Evolutionary conservation across 2,888 invertebrate species (phyloP), one percentile per base, ranked within the genome.

Genomic region (Elmis aenea): DNA sequence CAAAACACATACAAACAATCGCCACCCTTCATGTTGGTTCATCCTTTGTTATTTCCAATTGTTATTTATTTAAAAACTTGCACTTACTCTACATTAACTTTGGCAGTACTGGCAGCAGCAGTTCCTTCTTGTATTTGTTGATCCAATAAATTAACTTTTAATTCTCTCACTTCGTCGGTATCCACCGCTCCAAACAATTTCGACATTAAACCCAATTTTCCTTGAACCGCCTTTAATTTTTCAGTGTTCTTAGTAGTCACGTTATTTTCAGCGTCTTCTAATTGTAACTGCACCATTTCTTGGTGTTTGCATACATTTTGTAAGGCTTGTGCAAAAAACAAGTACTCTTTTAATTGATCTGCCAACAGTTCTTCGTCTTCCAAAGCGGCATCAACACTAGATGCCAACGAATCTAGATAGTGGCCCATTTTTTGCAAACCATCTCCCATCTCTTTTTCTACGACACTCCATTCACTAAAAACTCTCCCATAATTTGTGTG

Each of bases 381-480:
- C 2, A 88, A 71, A 14, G 79, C 74, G 0, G 80, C 75, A 61
- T 85, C 85, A 59, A 85, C 81, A 44, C 79, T 77, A 3, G 66
- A 64, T 1, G 67, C 64, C 8, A 68, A 44, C 0, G 68, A 67
- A 47, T 68, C 79, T 49, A 79, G 72, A 57, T 78, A 79, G 62
- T 79, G 79, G 1, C 79, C 77, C 2, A 77, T 76, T 59, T 76
- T 77, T 54, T 85, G 86, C 30, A 89, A 58, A 0, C 83, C 83
- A 58, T 88, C 87, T 0, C 69, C 85, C 83, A 88, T 85, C 40
- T 83, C 82, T 50, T 79, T 83, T 58, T 89, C 89, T 31, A 84
- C 79, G 16, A 81, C 85, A 61, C 87, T 86, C 87, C 88, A 89
- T 62, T 89, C 88, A 52, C 85, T 85, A 58, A 87, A 86, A 35